Conservation (phyloP, 2,888 invertebrate genomes). For the Drosophila ustulata region DNA sequence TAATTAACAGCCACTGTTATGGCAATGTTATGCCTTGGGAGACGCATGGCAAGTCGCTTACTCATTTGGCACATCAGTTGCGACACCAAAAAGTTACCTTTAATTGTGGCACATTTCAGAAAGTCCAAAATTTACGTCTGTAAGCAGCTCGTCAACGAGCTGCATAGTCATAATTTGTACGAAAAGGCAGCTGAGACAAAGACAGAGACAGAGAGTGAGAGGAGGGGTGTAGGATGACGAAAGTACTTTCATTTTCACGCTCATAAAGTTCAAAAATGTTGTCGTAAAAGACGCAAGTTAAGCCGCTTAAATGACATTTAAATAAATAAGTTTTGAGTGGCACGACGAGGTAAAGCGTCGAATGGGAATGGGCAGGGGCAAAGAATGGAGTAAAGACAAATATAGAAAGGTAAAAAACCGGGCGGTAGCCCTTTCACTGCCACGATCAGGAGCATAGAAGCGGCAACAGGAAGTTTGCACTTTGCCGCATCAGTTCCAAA, state of each 20-base stretch:
- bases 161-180: conserved; percentile 56
- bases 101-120: conserved; percentile 68
- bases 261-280: conserved; percentile 65
- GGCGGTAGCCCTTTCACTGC: conserved; percentile 66
- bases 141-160: conserved; percentile 51
- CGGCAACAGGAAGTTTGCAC: conserved; percentile 74
- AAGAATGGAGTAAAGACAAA: conserved; percentile 53
- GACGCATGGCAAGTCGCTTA: conserved; percentile 29
- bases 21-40: neutral
- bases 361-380: neutral
- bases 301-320: conserved; percentile 80
- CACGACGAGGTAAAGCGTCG: neutral
- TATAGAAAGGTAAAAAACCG: conserved; percentile 60
- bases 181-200: conserved; percentile 26
- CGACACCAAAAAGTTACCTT: conserved; percentile 34
- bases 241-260: conserved; percentile 78
- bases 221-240: conserved; percentile 51
- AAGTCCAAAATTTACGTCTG: conserved; percentile 57
- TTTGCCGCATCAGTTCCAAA: conserved; percentile 50
- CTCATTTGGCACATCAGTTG: conserved; percentile 44
- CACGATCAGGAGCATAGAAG: conserved; percentile 27
- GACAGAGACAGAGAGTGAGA: conserved; percentile 16
- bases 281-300: conserved; percentile 68
- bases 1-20: conserved; percentile 14
- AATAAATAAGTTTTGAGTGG: conserved; percentile 54